Base-by-base conservation (phyloP, 64 coral and sea anemone genomes). In the Stichodactyla helianthus region DNA sequence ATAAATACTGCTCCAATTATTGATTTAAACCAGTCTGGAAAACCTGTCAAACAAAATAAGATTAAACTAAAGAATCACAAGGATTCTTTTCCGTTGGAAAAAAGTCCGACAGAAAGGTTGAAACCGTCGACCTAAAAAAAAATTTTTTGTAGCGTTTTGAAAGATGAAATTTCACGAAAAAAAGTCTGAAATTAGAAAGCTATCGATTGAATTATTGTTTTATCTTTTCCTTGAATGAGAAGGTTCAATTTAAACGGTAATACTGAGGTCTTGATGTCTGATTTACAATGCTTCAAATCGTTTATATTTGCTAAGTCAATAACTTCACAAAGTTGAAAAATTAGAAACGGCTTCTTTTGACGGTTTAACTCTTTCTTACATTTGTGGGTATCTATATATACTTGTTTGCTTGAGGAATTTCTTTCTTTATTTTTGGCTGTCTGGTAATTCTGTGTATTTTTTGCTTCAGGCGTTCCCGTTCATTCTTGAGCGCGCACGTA, bases 41-140 rank as follows among this genome's bases (percentile, higher is more conserved):
- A 68, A 68, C 63, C n/a, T 68, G 63, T 68, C 63, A 68, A 68
- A 68, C 55, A 22, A 68, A 68, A 68, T 26, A 68, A 68, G 63
- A 68, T 68, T 68, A 68, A 68, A 68, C 19, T 68, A 6, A 68
- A 20, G 5, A 20, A 22, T 20, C n/a, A 23, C 19, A 68, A 68
- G 63, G 63, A 8, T 20, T 68, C 4, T 23, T 68, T 68, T 68
- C 6, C 63, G 19, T 58, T 58, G 7, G 7, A 67, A 17, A 67
- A 7, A 22, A 25, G 7, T 68, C 5, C 7, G 19, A 68, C 17
- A 68, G n/a, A 67, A 67, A 67, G 0, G n/a, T 67, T 68, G 63
- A 68, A 68, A 7, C 8, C 25, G 17, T 22, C 0, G 8, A 9
- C 14, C 14, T 11, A 11, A 11, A 58, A 58, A 58, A 4, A 58